Evolutionary conservation across 2,888 invertebrate species (phyloP).

Genomic region (Ashinkailepas kermadecensis): DNA sequence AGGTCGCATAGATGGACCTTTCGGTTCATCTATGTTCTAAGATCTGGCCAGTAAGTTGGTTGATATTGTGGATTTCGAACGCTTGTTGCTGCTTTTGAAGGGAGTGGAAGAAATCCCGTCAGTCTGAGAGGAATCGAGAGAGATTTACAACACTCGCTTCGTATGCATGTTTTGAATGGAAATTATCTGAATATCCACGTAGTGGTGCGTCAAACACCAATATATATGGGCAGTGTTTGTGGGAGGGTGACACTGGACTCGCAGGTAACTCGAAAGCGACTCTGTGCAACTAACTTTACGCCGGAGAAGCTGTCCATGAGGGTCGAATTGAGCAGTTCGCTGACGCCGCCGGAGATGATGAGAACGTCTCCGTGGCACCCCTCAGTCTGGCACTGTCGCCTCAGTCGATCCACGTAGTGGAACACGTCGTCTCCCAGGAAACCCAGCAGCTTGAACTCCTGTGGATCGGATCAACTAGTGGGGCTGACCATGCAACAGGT

Average conservation of each 20-base stretch:
- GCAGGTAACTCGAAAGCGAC: too few relatives aligned
- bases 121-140: neutral
- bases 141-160: neutral
- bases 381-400: neutral
- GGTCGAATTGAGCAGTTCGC: conserved; percentile 8
- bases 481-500: neutral
- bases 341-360: conserved; percentile 10
- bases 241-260: too few relatives aligned
- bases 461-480: neutral
- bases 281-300: neutral
- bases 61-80: too few relatives aligned
- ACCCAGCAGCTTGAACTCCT: conserved; percentile 12
- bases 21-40: too few relatives aligned
- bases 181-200: neutral
- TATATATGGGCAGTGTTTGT: too few relatives aligned
- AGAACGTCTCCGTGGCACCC: neutral
- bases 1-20: too few relatives aligned
- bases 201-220: neutral
- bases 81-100: too few relatives aligned
- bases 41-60: too few relatives aligned
- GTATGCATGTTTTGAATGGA: neutral
- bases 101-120: neutral
- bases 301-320: conserved; percentile 13
- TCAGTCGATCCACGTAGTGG: neutral
- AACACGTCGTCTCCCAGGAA: neutral